phyloP scores from a whole-genome alignment of 2,797 vertebrate species.

The Australoheros facetus region DNA sequence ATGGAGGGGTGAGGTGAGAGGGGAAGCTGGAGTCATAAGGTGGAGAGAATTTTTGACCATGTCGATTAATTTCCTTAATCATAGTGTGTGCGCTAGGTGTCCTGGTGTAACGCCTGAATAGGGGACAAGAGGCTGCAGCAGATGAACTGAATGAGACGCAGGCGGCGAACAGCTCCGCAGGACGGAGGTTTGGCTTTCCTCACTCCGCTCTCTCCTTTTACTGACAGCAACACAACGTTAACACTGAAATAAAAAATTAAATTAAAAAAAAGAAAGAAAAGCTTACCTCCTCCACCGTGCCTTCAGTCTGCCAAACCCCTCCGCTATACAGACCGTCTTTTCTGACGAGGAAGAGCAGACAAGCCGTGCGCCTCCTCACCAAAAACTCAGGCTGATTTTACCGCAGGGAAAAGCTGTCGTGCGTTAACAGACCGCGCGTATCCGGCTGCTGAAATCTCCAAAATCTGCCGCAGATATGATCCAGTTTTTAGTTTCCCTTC shows the following conservation, averaged over 20 bases:
- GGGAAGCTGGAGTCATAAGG: too few species aligned
- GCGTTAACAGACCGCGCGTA: conserved; percentile 34
- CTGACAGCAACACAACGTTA: conserved; percentile 29
- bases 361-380: conserved; percentile 43
- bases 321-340: conserved; percentile 15
- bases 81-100: not conserved
- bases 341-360: conserved; percentile 52
- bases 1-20: not conserved
- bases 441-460: conserved; percentile 17
- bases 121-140: conserved; percentile 10
- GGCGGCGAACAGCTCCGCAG: not conserved
- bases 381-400: conserved; percentile 23
- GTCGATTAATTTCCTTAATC: not conserved
- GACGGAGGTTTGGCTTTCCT: conserved; percentile 34
- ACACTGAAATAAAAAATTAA: not conserved
- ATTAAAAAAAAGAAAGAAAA: not conserved
- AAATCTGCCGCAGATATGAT: conserved; percentile 17
- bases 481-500: not conserved
- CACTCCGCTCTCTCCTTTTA: not conserved
- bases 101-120: not conserved
- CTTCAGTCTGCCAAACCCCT: conserved; percentile 43
- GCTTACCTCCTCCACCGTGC: conserved; percentile 65
- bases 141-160: conserved; percentile 16
- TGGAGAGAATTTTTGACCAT: not conserved
- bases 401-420: conserved; percentile 49